Evolutionary conservation across 2,113 vertebrate species (phyloP).

Genomic region (Daubentonia madagascariensis): DNA sequence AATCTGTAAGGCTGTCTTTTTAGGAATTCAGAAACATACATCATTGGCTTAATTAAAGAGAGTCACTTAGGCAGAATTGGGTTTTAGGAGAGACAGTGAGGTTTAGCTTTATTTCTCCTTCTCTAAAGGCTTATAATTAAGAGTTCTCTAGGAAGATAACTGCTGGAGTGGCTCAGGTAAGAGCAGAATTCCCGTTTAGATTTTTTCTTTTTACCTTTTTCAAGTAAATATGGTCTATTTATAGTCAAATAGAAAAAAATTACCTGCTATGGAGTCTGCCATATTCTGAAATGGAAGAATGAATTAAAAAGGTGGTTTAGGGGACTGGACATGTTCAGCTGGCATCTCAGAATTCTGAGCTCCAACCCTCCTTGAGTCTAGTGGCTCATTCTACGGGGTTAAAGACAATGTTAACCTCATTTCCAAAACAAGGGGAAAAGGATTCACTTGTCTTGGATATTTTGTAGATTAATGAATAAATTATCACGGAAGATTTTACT

Average conservation of each 20-base stretch:
- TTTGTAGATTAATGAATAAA: not conserved
- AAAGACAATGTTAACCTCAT: not conserved
- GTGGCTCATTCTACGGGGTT: not conserved
- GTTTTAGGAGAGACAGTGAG: not conserved
- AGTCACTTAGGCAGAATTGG: not conserved
- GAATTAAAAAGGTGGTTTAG: not conserved
- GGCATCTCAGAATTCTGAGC: not conserved
- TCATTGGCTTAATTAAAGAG: slow-evolving; percentile 16
- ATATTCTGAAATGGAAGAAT: not conserved
- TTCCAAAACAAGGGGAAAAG: not conserved
- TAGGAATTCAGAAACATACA: not conserved
- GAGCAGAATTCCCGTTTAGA: not conserved
- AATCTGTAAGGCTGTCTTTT: slow-evolving; percentile 24
- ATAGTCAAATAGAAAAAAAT: not conserved
- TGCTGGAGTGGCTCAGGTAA: not conserved
- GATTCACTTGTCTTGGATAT: not conserved
- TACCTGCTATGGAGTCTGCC: not conserved
- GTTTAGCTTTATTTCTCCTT: not conserved
- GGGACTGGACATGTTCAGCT: not conserved
- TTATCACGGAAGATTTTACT: not conserved
- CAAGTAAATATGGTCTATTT: not conserved
- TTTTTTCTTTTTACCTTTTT: not conserved
- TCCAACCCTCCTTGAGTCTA: not conserved
- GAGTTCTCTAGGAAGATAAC: not conserved
- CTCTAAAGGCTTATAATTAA: not conserved